These are phyloP conservation scores for Halcyon senegalensis DNA, from an alignment of 2,113 vertebrate species.

Conservation along the genomic window DNA sequence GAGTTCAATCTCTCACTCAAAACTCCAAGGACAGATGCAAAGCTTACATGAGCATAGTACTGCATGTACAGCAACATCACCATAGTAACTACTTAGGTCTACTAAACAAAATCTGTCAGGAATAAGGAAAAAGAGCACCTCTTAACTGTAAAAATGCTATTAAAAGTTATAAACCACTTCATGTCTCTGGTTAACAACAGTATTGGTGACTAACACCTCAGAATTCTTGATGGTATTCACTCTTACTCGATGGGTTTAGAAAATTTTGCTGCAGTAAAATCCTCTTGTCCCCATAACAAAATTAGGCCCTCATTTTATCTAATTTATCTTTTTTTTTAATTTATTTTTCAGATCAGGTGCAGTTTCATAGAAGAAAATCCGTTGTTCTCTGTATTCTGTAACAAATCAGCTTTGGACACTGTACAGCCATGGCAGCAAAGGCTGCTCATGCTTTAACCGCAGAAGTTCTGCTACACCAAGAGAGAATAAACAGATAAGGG, in stretches of 20 bases:
- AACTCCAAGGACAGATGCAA: not conserved
- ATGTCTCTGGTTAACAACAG: not conserved
- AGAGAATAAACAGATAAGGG: not conserved
- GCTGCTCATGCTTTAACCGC: not conserved
- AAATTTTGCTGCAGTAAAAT: not conserved
- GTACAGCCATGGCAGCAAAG: not conserved
- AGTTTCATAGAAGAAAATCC: not conserved
- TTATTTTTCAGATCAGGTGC: not conserved
- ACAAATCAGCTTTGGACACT: not conserved
- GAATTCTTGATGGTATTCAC: not conserved
- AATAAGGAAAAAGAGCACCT: not conserved
- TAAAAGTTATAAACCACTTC: not conserved
- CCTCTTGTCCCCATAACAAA: not conserved
- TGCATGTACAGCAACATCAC: not conserved
- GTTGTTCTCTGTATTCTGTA: not conserved
- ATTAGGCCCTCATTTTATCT: not conserved
- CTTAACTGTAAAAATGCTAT: not conserved
- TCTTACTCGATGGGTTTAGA: not conserved
- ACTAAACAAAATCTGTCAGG: not conserved
- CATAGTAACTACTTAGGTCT: not conserved
- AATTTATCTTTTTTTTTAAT: not conserved
- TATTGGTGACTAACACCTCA: not conserved
- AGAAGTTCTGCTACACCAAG: not conserved
- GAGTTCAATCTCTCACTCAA: not conserved
- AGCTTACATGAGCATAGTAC: not conserved